A percentile compares a stretch with the other conserved stretches of the same genome.
phyloP scores from a whole-genome alignment of 2,113 vertebrate species.

The Malurus cyaneus region DNA sequence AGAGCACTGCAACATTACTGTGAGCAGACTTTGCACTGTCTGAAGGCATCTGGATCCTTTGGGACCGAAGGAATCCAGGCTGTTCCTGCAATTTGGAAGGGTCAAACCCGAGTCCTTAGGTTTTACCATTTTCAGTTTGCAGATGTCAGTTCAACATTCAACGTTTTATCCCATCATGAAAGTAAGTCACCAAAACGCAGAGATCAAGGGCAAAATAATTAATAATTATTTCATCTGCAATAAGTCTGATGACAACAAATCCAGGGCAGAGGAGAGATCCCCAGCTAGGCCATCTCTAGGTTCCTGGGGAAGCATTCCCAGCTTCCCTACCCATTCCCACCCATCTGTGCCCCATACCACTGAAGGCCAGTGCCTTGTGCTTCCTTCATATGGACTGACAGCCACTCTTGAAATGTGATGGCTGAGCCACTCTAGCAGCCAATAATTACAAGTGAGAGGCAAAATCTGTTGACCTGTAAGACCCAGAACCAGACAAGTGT shows the following conservation, averaged over 20 bases:
- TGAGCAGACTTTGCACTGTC: not conserved
- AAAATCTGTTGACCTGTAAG: not conserved
- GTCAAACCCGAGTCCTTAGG: not conserved
- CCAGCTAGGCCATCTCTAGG: not conserved
- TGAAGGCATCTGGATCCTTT: not conserved
- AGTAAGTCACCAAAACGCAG: not conserved
- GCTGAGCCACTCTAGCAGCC: not conserved
- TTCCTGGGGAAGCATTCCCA: not conserved
- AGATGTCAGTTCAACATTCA: not conserved
- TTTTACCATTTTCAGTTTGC: not conserved
- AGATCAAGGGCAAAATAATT: not conserved
- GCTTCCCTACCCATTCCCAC: not conserved
- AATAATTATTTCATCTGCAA: not conserved
- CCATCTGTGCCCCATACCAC: not conserved
- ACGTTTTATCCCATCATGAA: not conserved
- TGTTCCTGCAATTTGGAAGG: not conserved
- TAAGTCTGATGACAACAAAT: not conserved
- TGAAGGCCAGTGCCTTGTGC: not conserved
- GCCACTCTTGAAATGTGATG: not conserved
- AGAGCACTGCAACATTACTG: not conserved
- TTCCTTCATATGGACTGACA: not conserved
- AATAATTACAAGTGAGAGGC: accelerated
- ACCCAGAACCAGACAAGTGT: accelerated
- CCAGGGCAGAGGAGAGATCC: not conserved
- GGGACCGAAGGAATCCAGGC: not conserved